These are phyloP conservation scores for Microcebus jonahi DNA, from an alignment of 2,113 vertebrate species.

Conservation along the genomic window DNA sequence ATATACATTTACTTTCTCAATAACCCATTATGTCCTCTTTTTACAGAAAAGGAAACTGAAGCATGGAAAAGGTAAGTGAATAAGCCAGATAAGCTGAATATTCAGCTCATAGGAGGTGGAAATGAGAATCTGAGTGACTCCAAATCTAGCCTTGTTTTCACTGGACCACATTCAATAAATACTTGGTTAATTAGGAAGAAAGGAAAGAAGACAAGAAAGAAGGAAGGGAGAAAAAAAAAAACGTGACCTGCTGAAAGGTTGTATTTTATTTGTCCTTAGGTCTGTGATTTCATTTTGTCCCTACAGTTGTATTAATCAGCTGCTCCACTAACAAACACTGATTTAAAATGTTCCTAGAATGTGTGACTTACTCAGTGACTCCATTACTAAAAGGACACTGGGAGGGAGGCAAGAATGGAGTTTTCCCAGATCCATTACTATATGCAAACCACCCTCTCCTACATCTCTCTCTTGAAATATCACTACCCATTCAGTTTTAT, in stretches of 20 bases:
- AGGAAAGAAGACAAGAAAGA: neutral
- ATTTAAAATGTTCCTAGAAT: slow-evolving; percentile 76
- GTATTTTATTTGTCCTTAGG: slow-evolving; percentile 29
- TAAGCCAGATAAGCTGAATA: slow-evolving; percentile 6
- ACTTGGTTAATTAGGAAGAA: neutral
- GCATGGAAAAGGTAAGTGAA: neutral
- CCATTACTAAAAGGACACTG: slow-evolving; percentile 80
- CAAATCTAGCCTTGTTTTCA: neutral
- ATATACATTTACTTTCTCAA: neutral
- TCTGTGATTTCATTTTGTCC: slow-evolving; percentile 16
- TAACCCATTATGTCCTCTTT: neutral
- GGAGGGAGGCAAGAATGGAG: slow-evolving; percentile 75
- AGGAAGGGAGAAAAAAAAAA: neutral
- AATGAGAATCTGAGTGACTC: neutral
- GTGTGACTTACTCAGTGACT: slow-evolving; percentile 79
- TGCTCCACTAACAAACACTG: slow-evolving; percentile 70
- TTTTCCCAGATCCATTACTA: slow-evolving; percentile 74
- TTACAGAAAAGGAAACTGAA: slow-evolving; percentile 17
- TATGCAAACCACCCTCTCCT: slow-evolving; percentile 75
- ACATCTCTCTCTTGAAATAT: slow-evolving; percentile 78
- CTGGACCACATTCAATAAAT: neutral
- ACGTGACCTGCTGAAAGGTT: neutral
- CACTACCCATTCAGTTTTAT: slow-evolving; percentile 79
- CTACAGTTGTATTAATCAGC: slow-evolving; percentile 61
- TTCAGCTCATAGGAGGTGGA: neutral